Evolutionary conservation across 2,888 invertebrate genomes (phyloP).

Genomic region (Tanytarsus gracilentus): DNA sequence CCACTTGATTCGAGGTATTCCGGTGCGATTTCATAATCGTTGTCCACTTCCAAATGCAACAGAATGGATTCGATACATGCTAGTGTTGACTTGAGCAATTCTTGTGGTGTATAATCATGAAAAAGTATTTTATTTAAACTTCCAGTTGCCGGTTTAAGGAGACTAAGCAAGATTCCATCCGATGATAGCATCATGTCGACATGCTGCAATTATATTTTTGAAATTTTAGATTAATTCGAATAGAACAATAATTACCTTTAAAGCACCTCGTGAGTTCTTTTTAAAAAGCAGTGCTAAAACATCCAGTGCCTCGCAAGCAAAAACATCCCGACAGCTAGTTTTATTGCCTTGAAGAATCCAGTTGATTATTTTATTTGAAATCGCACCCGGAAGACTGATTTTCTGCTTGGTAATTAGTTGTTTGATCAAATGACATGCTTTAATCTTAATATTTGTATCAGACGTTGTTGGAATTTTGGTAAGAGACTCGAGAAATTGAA

Average conservation of each 20-base stretch:
- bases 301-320: constrained; percentile 33
- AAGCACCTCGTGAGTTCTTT: constrained; percentile 30
- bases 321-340: constrained; percentile 33
- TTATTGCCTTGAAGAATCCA: constrained; percentile 42
- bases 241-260: background rate
- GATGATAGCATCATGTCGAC: constrained; percentile 32
- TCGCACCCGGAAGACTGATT: constrained; percentile 41
- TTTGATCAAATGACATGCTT: constrained; percentile 50
- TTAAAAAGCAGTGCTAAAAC: constrained; percentile 33
- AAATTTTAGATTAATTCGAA: background rate
- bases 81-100: constrained; percentile 32
- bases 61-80: constrained; percentile 33
- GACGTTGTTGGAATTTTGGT: constrained; percentile 33
- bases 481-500: constrained; percentile 33
- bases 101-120: constrained; percentile 31
- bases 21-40: background rate
- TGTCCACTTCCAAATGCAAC: constrained; percentile 5
- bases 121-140: constrained; percentile 22
- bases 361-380: constrained; percentile 40
- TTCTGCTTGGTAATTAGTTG: constrained; percentile 50
- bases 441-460: constrained; percentile 46
- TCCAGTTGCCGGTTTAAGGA: constrained; percentile 19
- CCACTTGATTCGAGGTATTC: constrained; percentile 9
- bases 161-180: constrained; percentile 31
- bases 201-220: constrained; percentile 30